phyloP scores from a whole-genome alignment of 1,140 invertebrate genomes.

The Panagrolaimus sp. region DNA sequence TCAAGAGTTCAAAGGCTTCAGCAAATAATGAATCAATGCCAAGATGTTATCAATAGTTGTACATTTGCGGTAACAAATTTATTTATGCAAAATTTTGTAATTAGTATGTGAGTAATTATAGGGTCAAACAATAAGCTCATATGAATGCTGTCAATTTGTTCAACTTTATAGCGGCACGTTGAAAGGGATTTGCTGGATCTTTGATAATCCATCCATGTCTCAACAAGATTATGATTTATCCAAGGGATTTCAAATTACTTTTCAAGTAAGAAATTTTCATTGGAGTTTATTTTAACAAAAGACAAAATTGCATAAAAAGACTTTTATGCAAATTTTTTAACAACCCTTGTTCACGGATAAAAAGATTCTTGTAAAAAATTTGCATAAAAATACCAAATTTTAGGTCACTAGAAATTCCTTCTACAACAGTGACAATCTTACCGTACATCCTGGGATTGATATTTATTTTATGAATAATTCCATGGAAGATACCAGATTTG shows the following conservation, averaged over 20 bases:
- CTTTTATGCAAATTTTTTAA: too few relatives aligned
- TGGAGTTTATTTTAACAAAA: too few relatives aligned
- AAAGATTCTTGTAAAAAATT: too few relatives aligned
- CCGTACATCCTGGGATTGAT: conserved; percentile 31
- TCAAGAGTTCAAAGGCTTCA: not conserved
- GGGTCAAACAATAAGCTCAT: conserved; percentile 28
- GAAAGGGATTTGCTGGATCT: conserved; percentile 33
- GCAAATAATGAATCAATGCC: conserved; percentile 10
- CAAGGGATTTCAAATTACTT: conserved; percentile 29
- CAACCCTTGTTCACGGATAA: too few relatives aligned
- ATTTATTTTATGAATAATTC: conserved; percentile 27
- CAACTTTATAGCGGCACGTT: conserved; percentile 21
- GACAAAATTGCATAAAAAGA: too few relatives aligned
- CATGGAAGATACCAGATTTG: conserved; percentile 22
- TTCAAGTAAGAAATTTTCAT: conserved; percentile 19
- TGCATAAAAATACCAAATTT: not conserved
- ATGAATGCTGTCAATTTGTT: conserved; percentile 36
- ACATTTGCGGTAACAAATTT: not conserved
- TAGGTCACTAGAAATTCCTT: conserved; percentile 40
- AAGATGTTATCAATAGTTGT: conserved; percentile 14
- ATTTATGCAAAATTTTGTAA: not conserved
- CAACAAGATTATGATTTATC: conserved; percentile 26
- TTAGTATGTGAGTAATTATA: conserved; percentile 20
- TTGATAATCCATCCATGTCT: conserved; percentile 27
- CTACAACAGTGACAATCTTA: conserved; percentile 22